A percentile compares a stretch with the other conserved stretches of the same genome.
phyloP scores from a whole-genome alignment of 1,140 invertebrate species.

The Bilobella aurantiaca region DNA sequence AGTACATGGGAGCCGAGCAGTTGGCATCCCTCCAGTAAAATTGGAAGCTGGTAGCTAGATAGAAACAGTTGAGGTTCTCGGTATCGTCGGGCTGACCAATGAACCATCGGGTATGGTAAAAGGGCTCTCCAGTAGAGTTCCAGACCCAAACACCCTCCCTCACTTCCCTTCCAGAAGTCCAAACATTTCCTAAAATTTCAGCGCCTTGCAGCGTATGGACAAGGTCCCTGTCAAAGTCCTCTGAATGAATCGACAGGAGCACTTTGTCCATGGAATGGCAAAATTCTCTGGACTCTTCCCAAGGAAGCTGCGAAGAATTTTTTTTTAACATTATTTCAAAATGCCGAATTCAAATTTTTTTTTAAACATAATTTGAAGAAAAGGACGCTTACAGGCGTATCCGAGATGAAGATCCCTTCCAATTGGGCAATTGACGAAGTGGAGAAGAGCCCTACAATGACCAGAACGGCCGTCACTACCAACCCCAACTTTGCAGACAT shows the following conservation, averaged over 20 bases:
- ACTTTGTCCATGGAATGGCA: slow-evolving; percentile 9
- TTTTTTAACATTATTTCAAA: background rate
- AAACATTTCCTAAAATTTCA: slow-evolving; percentile 21
- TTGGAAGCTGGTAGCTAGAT: slow-evolving; percentile 15
- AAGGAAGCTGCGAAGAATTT: slow-evolving; percentile 11
- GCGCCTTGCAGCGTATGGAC: slow-evolving; percentile 8
- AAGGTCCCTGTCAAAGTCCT: slow-evolving; percentile 14
- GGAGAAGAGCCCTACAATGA: too few species aligned
- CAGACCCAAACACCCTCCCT: slow-evolving; percentile 31
- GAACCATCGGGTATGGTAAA: slow-evolving; percentile 31
- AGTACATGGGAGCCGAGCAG: slow-evolving; percentile 32
- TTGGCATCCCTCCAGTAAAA: slow-evolving; percentile 34
- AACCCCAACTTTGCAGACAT: too few species aligned
- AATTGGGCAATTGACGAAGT: background rate
- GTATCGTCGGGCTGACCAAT: slow-evolving; percentile 32
- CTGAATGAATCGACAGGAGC: slow-evolving; percentile 12
- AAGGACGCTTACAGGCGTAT: background rate
- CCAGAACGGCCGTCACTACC: too few species aligned
- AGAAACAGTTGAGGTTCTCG: slow-evolving; percentile 25
- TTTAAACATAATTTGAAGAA: background rate
- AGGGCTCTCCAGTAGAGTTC: slow-evolving; percentile 20
- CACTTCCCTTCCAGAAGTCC: slow-evolving; percentile 21
- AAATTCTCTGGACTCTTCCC: slow-evolving; percentile 9
- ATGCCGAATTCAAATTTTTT: background rate
- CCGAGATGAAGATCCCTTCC: background rate